Evolutionary conservation across 1,140 invertebrate species (phyloP).

Genomic region (Lerema accius): DNA sequence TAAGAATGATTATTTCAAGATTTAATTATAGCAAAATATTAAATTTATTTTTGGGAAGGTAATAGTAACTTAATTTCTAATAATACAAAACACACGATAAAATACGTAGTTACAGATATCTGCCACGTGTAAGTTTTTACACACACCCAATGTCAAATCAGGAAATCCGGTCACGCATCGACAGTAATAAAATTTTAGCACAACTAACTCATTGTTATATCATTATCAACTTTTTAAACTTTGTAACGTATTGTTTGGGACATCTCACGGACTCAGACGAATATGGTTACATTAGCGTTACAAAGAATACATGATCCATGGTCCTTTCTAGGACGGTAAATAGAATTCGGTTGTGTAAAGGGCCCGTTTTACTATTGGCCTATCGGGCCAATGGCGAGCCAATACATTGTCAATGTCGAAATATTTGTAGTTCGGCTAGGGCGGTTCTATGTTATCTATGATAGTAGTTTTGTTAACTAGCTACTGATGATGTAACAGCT

Average conservation of each 20-base stretch:
- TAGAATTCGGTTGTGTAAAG: not conserved
- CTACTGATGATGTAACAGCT: not conserved
- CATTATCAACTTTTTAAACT: no score
- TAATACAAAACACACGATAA: no score
- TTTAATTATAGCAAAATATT: no score
- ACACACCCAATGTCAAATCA: no score
- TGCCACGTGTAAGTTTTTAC: no score
- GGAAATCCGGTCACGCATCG: no score
- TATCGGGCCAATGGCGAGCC: conserved; percentile 9
- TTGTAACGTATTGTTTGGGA: not conserved
- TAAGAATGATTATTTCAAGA: no score
- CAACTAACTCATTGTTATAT: no score
- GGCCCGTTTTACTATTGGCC: conserved; percentile 10
- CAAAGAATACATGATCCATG: conserved; percentile 3
- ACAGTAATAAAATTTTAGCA: no score
- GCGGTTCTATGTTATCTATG: not conserved
- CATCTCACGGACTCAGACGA: not conserved
- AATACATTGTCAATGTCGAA: not conserved
- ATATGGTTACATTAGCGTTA: not conserved
- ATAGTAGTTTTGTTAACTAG: not conserved
- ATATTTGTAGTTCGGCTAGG: not conserved
- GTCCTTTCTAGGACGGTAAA: conserved; percentile 21
- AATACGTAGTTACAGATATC: no score
- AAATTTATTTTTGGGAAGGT: no score
- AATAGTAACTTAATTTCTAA: no score